Percentiles rank a stretch among this genome's conserved stretches.
phyloP scores from a whole-genome alignment of 2,113 vertebrate species.

The Bagarius yarrelli region DNA sequence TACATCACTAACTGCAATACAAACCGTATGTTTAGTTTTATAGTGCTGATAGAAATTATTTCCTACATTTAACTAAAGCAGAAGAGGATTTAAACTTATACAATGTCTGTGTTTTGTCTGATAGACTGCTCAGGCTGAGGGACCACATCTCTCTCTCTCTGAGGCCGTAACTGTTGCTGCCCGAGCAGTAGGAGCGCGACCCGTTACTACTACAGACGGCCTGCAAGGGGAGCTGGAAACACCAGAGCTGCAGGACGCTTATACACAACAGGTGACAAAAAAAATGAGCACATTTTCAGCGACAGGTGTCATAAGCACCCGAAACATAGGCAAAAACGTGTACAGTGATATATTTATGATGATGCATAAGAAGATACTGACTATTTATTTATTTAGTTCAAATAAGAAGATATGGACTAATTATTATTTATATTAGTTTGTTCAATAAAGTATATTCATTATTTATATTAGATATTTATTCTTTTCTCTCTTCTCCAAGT shows the following conservation, averaged over 20 bases:
- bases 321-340: too few species aligned
- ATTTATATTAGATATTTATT: too few species aligned
- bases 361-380: too few species aligned
- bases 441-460: too few species aligned
- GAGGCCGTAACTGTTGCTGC: conserved; percentile 80
- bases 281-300: not conserved
- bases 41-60: not conserved
- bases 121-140: conserved; percentile 81
- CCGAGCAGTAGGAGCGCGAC: conserved; percentile 73
- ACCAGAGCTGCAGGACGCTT: conserved; percentile 77
- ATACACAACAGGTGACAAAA: conserved; percentile 73
- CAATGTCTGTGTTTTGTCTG: conserved; percentile 8
- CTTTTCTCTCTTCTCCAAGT: too few species aligned
- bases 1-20: not conserved
- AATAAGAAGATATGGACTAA: too few species aligned
- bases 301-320: too few species aligned
- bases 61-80: conserved; percentile 27
- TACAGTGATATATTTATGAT: too few species aligned
- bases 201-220: conserved; percentile 72
- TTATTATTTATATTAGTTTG: too few species aligned
- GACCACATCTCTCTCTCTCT: conserved; percentile 79
- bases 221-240: conserved; percentile 79
- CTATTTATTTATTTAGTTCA: too few species aligned
- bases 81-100: not conserved
- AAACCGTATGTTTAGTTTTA: not conserved